Percentiles rank a stretch among this genome's conserved stretches.
Evolutionary conservation across 2,888 invertebrate genomes (phyloP).

Genomic region (Apocheima hispidaria): DNA sequence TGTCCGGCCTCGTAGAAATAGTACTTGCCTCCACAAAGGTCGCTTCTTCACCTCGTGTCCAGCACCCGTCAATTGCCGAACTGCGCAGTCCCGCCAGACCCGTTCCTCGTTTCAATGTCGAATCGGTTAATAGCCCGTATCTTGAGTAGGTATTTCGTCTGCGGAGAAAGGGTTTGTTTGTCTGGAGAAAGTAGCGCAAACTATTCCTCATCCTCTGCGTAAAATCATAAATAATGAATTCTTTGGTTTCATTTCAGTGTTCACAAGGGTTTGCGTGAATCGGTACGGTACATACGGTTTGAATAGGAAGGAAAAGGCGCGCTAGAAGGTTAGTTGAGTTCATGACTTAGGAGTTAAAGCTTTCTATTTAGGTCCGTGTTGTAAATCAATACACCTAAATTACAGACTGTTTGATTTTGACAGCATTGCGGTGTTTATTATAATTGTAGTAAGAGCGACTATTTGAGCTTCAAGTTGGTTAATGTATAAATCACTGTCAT

Average conservation of each 20-base stretch:
- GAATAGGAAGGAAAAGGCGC: conserved; percentile 3
- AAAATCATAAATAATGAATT: background rate
- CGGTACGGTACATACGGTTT: too few species aligned
- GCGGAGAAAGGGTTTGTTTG: background rate
- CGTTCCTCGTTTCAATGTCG: conserved; percentile 50
- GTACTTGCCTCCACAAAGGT: conserved; percentile 53
- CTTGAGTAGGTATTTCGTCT: background rate
- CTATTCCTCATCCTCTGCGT: too few species aligned
- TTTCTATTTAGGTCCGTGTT: conserved; percentile 16
- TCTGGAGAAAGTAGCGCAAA: background rate
- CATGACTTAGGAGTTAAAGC: conserved; percentile 10
- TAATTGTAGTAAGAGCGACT: background rate
- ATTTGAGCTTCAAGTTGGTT: background rate
- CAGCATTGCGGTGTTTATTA: background rate
- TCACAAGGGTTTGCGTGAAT: too few species aligned
- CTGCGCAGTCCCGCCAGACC: conserved; percentile 50
- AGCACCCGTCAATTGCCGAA: conserved; percentile 58
- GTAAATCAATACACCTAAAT: conserved; percentile 16
- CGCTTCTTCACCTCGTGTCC: conserved; percentile 42
- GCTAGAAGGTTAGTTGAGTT: conserved; percentile 28
- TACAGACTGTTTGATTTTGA: conserved; percentile 2
- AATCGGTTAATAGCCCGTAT: conserved; percentile 28
- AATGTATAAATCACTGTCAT: background rate
- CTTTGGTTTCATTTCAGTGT: background rate
- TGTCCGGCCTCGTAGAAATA: conserved; percentile 36